Evolutionary conservation across 1,140 invertebrate genomes (phyloP), one percentile per base, ranked within the genome.

Genomic region (Campoletis sonorensis): DNA sequence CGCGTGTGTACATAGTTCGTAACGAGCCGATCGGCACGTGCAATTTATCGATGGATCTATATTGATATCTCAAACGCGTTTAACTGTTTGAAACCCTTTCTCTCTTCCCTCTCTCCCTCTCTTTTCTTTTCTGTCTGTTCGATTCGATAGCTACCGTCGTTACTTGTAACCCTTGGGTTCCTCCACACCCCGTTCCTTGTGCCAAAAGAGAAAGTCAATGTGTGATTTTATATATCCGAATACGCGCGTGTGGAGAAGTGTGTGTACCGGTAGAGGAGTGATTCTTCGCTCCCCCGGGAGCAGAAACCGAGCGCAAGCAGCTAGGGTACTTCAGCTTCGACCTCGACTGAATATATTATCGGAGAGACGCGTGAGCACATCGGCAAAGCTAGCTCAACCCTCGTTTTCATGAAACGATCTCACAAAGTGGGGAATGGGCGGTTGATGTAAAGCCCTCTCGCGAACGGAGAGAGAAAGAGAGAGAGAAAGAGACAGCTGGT

Each of bases 331-430:
- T 51, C 30, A 49, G 72, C 72, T 75, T 75, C 72, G 40, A 54
- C 49, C 72, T 75, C 72, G 49, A 5, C 16, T 51, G 45, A 54
- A 75, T 75, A 75, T 54, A 75, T 75, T 54, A 54, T 75, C 72
- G 72, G 23, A 70, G 30, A 70, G 30, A 27, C 30, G 45, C 72
- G 72, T 72, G 70, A 72, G 70, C 37, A 45, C 23, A 51, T 45
- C 72, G 37, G 23, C 61, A 10, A 13, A 64, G 61, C 61, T 13
- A 8, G 72, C 72, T 51, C 72, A 18, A 75, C 49, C 72, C 72
- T 75, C 72, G 40, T 75, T 75, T 75, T 49, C 40, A 54, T 75
- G 72, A 54, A 75, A 75, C 72, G 72, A 75, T 75, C 49, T 30
- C 13, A n/a, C 72, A 75, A 75, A 75, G 72, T 75, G 49, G 4